Evolutionary conservation across 2,888 invertebrate species (phyloP).

Genomic region (Podotricha telesiphe): DNA sequence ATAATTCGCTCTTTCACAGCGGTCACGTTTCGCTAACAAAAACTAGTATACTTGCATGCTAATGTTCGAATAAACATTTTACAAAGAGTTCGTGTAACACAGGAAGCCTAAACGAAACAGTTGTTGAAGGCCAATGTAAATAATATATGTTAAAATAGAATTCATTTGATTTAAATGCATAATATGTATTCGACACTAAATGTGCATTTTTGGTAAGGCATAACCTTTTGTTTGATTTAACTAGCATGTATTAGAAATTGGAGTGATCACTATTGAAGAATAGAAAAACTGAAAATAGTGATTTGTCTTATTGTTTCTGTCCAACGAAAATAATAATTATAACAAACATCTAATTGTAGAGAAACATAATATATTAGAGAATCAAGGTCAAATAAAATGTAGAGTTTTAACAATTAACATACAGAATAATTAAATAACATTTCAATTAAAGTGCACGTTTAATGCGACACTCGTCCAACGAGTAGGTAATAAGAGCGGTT

Average conservation of each 20-base stretch:
- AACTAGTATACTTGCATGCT: constrained; percentile 23
- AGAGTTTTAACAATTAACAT: not conserved
- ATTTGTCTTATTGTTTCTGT: too few relatives aligned
- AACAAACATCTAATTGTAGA: too few relatives aligned
- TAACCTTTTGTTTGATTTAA: not conserved
- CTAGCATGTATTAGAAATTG: not conserved
- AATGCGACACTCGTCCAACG: too few relatives aligned
- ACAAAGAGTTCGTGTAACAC: constrained; percentile 20
- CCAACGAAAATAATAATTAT: too few relatives aligned
- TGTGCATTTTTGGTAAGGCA: too few relatives aligned
- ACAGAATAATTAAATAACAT: not conserved
- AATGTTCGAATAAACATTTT: constrained; percentile 31
- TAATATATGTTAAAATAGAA: not conserved
- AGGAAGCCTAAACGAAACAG: constrained; percentile 12
- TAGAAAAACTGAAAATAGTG: too few relatives aligned
- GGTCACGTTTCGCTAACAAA: constrained; percentile 33
- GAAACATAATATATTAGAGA: too few relatives aligned
- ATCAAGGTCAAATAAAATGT: not conserved
- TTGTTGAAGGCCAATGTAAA: constrained; percentile 9
- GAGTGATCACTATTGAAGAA: not conserved
- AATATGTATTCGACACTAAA: not conserved
- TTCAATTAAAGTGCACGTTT: not conserved
- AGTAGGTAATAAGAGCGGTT: constrained; percentile 6
- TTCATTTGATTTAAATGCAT: not conserved
- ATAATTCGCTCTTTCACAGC: constrained; percentile 23